Evolutionary conservation across 2,797 vertebrate species (phyloP).

Genomic region (Heliangelus exortis): DNA sequence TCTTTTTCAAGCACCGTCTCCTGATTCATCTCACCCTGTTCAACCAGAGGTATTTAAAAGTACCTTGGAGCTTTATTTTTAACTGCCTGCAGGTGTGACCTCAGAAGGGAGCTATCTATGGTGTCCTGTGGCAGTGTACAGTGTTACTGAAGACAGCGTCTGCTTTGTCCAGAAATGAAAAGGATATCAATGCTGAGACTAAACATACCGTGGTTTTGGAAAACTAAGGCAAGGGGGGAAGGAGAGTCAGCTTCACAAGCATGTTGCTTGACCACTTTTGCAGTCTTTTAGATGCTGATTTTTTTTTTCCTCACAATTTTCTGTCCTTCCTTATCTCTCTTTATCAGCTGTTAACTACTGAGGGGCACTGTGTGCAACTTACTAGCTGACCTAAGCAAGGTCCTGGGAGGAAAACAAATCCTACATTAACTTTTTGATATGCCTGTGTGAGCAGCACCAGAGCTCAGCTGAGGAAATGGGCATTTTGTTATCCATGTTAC

Average conservation of each 20-base stretch:
- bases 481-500: background rate
- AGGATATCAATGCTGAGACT: slow-evolving; percentile 62
- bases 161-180: slow-evolving; percentile 58
- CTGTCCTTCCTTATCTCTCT: background rate
- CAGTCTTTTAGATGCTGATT: background rate
- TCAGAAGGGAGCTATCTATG: background rate
- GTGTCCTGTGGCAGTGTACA: background rate
- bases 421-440: background rate
- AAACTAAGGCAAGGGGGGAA: background rate
- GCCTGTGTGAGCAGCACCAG: background rate
- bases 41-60: background rate
- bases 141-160: slow-evolving; percentile 2
- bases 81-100: background rate
- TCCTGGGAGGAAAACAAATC: background rate
- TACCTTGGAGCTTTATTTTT: slow-evolving; percentile 39
- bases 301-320: background rate
- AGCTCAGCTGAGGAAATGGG: background rate
- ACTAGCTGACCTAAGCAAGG: slow-evolving; percentile 30
- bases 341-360: slow-evolving; percentile 12
- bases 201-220: slow-evolving; percentile 32
- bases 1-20: accelerated
- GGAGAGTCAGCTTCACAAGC: background rate
- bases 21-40: background rate
- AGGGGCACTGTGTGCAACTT: background rate
- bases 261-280: background rate